Evolutionary conservation across 1,140 invertebrate genomes (phyloP), one percentile per base, ranked within the genome.

Genomic region (Nixonia krombeini): DNA sequence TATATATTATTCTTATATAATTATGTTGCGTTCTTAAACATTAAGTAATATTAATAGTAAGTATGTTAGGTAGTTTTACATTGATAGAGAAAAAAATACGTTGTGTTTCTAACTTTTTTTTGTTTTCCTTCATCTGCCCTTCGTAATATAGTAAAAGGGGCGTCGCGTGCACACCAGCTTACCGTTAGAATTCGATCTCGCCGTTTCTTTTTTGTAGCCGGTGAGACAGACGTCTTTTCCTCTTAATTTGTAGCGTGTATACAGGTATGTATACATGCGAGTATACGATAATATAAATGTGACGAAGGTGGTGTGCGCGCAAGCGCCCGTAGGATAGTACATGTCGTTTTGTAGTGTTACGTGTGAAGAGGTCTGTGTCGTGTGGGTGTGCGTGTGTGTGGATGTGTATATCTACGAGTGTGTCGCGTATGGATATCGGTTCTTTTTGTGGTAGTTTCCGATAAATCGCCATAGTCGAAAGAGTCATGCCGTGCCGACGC

Each of bases 31-130:
- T 79, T 58, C 82, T 84, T 85, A 83, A 74, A 73, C 74, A 71
- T 82, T 83, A 84, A 81, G 74, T 85, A 81, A 79, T 82, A 79
- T 85, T 82, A 81, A 79, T 84, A 82, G 79, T 84, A 82, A 74
- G 71, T 83, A 81, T 74, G 63, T 80, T 84, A 84, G 80, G 72
- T 83, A 83, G 76, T 83, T 85, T 84, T 82, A 84, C 78, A 85
- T 75, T 77, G 81, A 83, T 80, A 84, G 74, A 82, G 79, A 76
- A 81, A 81, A 85, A 83, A 83, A 84, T 81, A 83, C 70, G 76
- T 78, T 77, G 76, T 78, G 59, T 73, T 72, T 69, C 41, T 57
- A 59, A 64, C 56, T 64, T 53, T 55, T 37, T 37, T 37, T 16
- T 37, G 35, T 37, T 50, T 64, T 63, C 52, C 37, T 74, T 67